Base-by-base conservation (phyloP, 2,888 invertebrate genomes). In the Neoascia interrupta region DNA sequence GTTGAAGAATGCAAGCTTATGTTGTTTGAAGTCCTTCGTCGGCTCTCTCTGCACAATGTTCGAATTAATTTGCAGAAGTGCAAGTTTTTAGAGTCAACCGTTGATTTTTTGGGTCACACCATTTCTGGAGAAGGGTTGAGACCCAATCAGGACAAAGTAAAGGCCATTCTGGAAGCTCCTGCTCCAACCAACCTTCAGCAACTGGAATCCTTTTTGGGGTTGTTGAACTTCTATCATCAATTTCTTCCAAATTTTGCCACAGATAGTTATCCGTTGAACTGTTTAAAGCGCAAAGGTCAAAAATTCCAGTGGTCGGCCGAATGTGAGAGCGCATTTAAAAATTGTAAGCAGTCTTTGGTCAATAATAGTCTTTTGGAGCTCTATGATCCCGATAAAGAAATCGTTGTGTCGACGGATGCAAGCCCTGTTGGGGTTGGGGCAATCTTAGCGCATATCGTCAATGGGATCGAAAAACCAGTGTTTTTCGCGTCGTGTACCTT, bases 271-370 rank as follows among this genome's bases (percentile, higher is more conserved):
- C n/a, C n/a, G n/a, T n/a, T n/a, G n/a, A n/a, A n/a, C n/a, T n/a
- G n/a, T n/a, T n/a, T n/a, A n/a, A n/a, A n/a, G n/a, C n/a, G n/a
- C n/a, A n/a, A n/a, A n/a, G n/a, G 72, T 34, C 23, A 26, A 47
- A 37, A 53, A 41, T 83, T 81, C 45, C 37, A 16, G 11, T 82
- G 82, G 66, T 37, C 39, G 16, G 11, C 15, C 11, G 19, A 4
- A 13, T 82, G 61, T 37, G 51, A 66, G 39, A 36, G 45, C 26
- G 45, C 36, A 6, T 74, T 66, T 37, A 28, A 66, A 58, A 49
- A 36, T 37, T 56, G 41, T 23, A 73, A 80, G 51, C 11, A 26
- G 5, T 37, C 63, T 18, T 26, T 69, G 11, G 18, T 28, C 13
- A 37, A 15, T 19, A 43, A 60, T 15, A 36, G 19, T 15, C 10